Base-by-base conservation (phyloP, 1,140 invertebrate species). In the Drosophila littoralis region DNA sequence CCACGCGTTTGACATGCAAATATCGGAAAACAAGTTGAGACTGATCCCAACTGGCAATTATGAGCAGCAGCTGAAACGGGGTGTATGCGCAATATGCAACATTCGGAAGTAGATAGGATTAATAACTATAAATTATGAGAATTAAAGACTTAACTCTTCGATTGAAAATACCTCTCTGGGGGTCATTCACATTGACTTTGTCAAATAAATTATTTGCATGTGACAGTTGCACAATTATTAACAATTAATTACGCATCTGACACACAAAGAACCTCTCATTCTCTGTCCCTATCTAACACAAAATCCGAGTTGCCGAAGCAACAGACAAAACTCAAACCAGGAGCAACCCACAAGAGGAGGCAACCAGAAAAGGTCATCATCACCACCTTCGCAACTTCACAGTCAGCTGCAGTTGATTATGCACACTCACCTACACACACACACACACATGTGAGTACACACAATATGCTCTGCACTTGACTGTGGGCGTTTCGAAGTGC, bases 1-100 rank as follows among this genome's bases (percentile, higher is more conserved):
- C 71, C 71, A 79, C 83, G 79, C 82, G 79, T 86, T 86, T 86
- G 82, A 86, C 83, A 86, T 86, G 82, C 83, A 86, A 86, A 86
- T 86, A 82, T 79, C 58, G 75, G 45, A 66, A 66, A 71, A 64
- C 52, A 81, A 81, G 68, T 63, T 68, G 28, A 54, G 45, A 22
- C 71, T 28, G 58, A 48, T 63, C 64, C 43, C 38, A 58, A 74
- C 57, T 60, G 71, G 35, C 72, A 82, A 67, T 77, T 75, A 59
- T 59, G 65, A 54, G 22, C 43, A 45, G n/a, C 50, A 15, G 9
- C 40, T 28, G 4, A 28, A 61, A 17, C 64, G 32, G 5, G 65
- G 60, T 71, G 77, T 69, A 74, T 63, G 22, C 63, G 43, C 42
- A 61, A 83, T 84, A 52, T 72, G 35, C 17, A 22, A 7, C 40